Conservation (phyloP, 2,888 invertebrate genomes). For the Lampropteryx suffumata region DNA sequence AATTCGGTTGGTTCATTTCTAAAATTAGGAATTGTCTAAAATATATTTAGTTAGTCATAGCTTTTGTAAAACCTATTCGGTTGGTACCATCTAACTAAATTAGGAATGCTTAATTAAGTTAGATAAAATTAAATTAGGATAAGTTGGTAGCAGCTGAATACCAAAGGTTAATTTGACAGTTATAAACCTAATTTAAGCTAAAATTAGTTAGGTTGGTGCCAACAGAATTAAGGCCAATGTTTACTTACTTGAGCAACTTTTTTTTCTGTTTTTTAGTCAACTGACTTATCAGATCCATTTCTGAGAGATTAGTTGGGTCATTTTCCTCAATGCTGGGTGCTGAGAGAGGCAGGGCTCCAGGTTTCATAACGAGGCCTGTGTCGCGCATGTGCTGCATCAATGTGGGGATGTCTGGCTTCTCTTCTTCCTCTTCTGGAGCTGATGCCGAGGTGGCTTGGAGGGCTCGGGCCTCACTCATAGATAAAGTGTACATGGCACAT, state of each 20-base stretch:
- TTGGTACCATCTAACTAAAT: no score
- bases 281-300: slow-evolving; percentile 91
- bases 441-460: slow-evolving; percentile 85
- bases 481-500: slow-evolving; percentile 95
- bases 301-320: slow-evolving; percentile 84
- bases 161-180: no score
- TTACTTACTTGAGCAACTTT: slow-evolving; percentile 90
- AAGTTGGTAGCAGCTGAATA: no score
- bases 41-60: no score
- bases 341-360: slow-evolving; percentile 85
- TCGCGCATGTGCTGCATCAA: slow-evolving; percentile 96
- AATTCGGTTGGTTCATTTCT: no score
- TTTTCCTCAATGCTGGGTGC: slow-evolving; percentile 83
- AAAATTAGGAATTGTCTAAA: no score
- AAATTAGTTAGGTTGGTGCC: no score
- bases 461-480: slow-evolving; percentile 91
- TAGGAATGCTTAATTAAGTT: no score
- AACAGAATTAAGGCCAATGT: no score
- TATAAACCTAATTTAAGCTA: no score
- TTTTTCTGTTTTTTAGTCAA: slow-evolving; percentile 94
- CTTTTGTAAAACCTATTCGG: no score
- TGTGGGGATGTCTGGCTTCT: slow-evolving; percentile 83
- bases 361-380: slow-evolving; percentile 94
- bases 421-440: slow-evolving; percentile 85
- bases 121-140: no score